Conservation (phyloP, 1,140 invertebrate species). For the Cherax quadricarinatus region DNA sequence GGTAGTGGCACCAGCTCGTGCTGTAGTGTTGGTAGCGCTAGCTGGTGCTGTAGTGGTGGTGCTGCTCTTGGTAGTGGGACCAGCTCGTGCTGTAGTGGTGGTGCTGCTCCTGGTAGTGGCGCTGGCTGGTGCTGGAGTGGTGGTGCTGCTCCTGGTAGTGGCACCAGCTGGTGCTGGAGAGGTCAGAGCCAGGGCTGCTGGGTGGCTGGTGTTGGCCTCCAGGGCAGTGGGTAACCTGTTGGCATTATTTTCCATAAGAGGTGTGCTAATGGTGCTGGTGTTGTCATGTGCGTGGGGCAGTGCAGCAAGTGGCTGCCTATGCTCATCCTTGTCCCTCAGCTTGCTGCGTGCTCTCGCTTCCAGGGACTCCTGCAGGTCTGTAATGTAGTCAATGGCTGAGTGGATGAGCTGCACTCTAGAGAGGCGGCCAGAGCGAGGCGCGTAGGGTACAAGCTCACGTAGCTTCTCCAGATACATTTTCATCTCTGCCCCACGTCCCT, state of each 20-base stretch:
- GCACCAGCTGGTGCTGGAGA: too few relatives aligned
- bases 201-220: conserved; percentile 31
- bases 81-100: too few relatives aligned
- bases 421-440: conserved; percentile 32
- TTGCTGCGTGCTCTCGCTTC: conserved; percentile 56
- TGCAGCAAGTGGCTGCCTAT: conserved; percentile 42
- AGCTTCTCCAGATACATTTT: conserved; percentile 66
- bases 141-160: background rate
- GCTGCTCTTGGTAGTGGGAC: background rate
- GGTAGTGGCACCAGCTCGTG: too few relatives aligned
- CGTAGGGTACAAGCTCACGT: conserved; percentile 60
- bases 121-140: too few relatives aligned
- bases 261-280: background rate
- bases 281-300: conserved; percentile 48
- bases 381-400: conserved; percentile 72
- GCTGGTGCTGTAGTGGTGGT: background rate
- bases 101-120: too few relatives aligned
- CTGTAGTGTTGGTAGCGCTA: too few relatives aligned
- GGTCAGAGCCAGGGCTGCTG: background rate
- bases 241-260: conserved; percentile 8
- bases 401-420: conserved; percentile 65
- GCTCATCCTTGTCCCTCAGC: conserved; percentile 44
- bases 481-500: conserved; percentile 54
- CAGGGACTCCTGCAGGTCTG: conserved; percentile 67
- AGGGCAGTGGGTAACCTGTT: conserved; percentile 34